A percentile compares a stretch with the other conserved stretches of the same genome.
These are phyloP conservation scores for Venustaconcha ellipsiformis DNA, from an alignment of 1,140 invertebrate genomes.

Conservation along the genomic window DNA sequence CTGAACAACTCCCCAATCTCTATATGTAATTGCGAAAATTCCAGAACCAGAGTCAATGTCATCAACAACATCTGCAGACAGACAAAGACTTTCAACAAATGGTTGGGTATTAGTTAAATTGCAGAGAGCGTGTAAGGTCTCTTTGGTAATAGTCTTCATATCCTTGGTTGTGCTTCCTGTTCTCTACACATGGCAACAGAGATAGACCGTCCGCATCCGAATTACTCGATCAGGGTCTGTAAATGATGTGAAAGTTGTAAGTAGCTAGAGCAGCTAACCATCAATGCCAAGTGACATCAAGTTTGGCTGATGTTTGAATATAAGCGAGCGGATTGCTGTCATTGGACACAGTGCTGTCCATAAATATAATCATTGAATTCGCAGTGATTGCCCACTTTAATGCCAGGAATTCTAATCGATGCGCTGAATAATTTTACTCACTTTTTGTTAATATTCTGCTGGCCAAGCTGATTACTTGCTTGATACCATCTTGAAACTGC, in stretches of 20 bases:
- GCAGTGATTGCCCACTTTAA: conserved; percentile 13
- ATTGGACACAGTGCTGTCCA: not conserved
- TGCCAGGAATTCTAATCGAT: conserved; percentile 2
- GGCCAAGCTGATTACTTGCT: no score
- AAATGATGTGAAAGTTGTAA: no score
- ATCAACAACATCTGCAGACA: no score
- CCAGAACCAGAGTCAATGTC: no score
- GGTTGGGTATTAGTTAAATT: not conserved
- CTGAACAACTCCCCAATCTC: no score
- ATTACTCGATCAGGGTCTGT: no score
- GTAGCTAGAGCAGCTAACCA: conserved; percentile 5
- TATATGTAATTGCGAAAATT: no score
- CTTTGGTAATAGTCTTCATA: not conserved
- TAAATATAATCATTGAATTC: conserved; percentile 16
- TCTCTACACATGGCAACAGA: no score
- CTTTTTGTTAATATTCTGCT: no score
- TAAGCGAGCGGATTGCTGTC: conserved; percentile 9
- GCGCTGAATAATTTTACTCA: conserved; percentile 4
- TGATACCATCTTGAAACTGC: no score
- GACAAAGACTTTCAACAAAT: no score
- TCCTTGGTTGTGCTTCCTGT: not conserved
- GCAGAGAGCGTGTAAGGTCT: not conserved
- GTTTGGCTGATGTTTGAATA: conserved; percentile 10
- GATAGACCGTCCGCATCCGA: no score
- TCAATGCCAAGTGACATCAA: conserved; percentile 3